Evolutionary conservation across 2,888 invertebrate genomes (phyloP).

Genomic region (Tetramorium bicarinatum): DNA sequence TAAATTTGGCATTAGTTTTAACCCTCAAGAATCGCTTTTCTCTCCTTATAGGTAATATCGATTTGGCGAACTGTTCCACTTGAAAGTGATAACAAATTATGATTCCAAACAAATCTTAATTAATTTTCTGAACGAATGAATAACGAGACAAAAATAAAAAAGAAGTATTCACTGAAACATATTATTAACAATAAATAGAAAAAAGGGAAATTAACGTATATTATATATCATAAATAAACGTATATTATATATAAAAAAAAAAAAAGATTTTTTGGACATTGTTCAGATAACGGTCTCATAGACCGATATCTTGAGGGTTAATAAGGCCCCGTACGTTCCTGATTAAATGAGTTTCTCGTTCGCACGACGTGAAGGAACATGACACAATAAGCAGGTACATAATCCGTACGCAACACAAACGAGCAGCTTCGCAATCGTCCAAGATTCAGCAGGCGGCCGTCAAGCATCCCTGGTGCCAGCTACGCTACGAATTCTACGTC

Average conservation of each 20-base stretch:
- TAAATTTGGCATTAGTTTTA: conserved; percentile 21
- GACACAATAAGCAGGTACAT: conserved; percentile 33
- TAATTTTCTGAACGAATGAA: not conserved
- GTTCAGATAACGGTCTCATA: not conserved
- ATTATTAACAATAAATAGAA: not conserved
- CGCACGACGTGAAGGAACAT: conserved; percentile 30
- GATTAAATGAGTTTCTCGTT: conserved; percentile 11
- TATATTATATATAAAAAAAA: not conserved
- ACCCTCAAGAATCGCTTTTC: not conserved
- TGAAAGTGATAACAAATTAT: not conserved
- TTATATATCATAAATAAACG: not conserved
- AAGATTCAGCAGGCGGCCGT: conserved; percentile 64
- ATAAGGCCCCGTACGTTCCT: not conserved
- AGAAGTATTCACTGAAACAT: not conserved
- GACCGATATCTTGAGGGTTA: conserved; percentile 1
- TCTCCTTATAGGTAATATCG: not conserved
- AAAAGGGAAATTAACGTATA: not conserved
- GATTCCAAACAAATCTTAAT: not conserved
- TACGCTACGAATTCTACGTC: conserved; percentile 73
- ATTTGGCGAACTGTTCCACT: not conserved
- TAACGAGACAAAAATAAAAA: not conserved
- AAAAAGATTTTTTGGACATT: not conserved
- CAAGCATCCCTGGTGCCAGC: conserved; percentile 72
- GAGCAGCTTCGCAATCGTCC: conserved; percentile 61
- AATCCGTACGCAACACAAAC: conserved; percentile 44